Evolutionary conservation across 2,113 vertebrate genomes (phyloP), one percentile per base, ranked within the genome.

Genomic region (Pyrgilauda ruficollis): DNA sequence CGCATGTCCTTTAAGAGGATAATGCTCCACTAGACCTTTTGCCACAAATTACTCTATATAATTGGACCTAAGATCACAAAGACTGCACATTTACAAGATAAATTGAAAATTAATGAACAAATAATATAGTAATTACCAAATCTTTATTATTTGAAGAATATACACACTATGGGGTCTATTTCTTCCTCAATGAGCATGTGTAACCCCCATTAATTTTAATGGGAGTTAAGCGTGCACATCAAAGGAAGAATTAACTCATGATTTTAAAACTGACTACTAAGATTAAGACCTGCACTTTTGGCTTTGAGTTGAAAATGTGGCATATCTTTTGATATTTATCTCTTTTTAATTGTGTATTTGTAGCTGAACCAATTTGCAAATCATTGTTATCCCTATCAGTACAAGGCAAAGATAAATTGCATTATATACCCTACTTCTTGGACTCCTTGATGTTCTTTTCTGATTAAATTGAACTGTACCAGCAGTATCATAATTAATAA

Each of bases 141-240:
- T 97, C 97, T 94, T 96, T 98, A 97, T 97, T 97, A 97, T 97
- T 96, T 93, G 96, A 97, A 97, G 97, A 95, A 96, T 93, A 94
- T 94, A 92, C 81, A 50, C 94, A 62, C 95, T 97, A 95, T 97
- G 97, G 96, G 97, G 96, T 96, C 96, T 97, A 96, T 95, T 96
- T 95, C 97, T 98, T 97, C 86, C 96, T 97, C 67, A 76, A 97
- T 97, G 97, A 97, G 94, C 97, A 97, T 94, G 75, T 94, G 93
- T 98, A 97, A 98, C 96, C 98, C 95, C 97, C 97, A 98, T 98
- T 98, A 98, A 98, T 98, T 98, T 98, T 98, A 98, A 98, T 98
- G 97, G 96, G 96, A 97, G 97, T 97, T 98, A 98, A 98, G 96
- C 97, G 15, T 96, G 96, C 96, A 96, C 96, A 97, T 98, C 97